Evolutionary conservation across 2,113 vertebrate species (phyloP).

Genomic region (Vicugna pacos): DNA sequence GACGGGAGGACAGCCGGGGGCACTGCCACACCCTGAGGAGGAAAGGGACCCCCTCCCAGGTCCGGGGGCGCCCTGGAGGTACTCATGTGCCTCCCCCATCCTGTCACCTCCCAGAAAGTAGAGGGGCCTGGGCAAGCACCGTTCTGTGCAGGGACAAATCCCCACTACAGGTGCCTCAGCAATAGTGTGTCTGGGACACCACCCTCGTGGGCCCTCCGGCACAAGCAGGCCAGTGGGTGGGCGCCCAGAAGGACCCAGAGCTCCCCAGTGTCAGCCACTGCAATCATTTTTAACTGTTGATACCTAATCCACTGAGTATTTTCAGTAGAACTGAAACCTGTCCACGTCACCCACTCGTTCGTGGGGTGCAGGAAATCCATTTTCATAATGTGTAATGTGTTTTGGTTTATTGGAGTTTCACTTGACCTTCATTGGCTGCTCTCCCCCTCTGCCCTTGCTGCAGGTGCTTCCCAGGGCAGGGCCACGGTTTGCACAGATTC

Average conservation of each 20-base stretch:
- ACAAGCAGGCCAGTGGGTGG: not conserved
- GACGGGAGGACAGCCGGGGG: not conserved
- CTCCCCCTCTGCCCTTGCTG: not conserved
- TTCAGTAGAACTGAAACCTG: not conserved
- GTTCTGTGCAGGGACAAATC: not conserved
- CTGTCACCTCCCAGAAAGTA: not conserved
- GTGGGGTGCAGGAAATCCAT: not conserved
- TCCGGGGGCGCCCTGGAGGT: fast-evolving
- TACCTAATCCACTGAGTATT: not conserved
- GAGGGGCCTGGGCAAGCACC: not conserved
- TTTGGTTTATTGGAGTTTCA: slow-evolving; percentile 60
- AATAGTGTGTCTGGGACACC: not conserved
- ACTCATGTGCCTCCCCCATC: not conserved
- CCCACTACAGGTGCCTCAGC: not conserved
- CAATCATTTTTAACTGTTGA: not conserved
- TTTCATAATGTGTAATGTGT: slow-evolving; percentile 57
- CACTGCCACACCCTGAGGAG: not conserved
- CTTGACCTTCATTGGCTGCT: slow-evolving; percentile 34
- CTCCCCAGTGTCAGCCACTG: not conserved
- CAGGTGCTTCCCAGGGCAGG: not conserved
- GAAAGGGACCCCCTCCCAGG: not conserved
- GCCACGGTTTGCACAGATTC: not conserved
- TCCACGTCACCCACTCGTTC: slow-evolving; percentile 12
- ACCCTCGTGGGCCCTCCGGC: not conserved
- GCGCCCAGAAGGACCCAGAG: not conserved